These are phyloP conservation scores for Oryzias curvinotus DNA, from an alignment of 2,113 vertebrate genomes.

Conservation along the genomic window DNA sequence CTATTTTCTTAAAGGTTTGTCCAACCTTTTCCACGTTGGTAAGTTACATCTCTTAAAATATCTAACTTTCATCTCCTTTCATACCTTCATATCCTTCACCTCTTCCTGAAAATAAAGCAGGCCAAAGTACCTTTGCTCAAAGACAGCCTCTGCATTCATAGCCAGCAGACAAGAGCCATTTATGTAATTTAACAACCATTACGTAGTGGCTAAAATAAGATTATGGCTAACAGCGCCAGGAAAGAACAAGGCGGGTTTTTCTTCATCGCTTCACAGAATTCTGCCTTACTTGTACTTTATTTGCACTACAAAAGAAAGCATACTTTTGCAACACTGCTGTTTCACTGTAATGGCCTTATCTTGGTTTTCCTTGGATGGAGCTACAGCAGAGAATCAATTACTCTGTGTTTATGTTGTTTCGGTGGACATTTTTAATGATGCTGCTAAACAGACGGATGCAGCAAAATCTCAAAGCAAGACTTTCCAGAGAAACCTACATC, in stretches of 20 bases:
- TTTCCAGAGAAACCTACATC: constrained; percentile 4
- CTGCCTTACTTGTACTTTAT: constrained; percentile 28
- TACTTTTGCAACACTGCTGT: constrained; percentile 2
- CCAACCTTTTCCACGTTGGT: constrained; percentile 23
- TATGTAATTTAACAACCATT: constrained; percentile 70
- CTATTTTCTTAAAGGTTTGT: neutral
- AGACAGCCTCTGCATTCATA: constrained; percentile 64
- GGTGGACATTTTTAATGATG: constrained; percentile 39
- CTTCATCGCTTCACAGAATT: constrained; percentile 25
- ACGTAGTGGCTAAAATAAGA: constrained; percentile 70
- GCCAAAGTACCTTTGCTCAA: constrained; percentile 40
- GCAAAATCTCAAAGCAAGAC: neutral
- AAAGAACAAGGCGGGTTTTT: constrained; percentile 50
- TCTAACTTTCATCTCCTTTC: constrained; percentile 10
- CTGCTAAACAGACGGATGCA: neutral
- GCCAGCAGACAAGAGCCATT: constrained; percentile 61
- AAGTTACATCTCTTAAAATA: neutral
- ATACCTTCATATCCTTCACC: constrained; percentile 23
- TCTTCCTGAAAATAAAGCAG: constrained; percentile 47
- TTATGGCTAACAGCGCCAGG: constrained; percentile 47
- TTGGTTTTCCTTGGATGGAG: constrained; percentile 15
- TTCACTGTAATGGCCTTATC: constrained; percentile 19
- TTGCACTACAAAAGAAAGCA: constrained; percentile 6
- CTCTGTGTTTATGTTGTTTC: constrained; percentile 28
- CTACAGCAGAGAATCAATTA: constrained; percentile 19